Conservation (phyloP, 2,113 vertebrate species). For the Etia nguti region DNA sequence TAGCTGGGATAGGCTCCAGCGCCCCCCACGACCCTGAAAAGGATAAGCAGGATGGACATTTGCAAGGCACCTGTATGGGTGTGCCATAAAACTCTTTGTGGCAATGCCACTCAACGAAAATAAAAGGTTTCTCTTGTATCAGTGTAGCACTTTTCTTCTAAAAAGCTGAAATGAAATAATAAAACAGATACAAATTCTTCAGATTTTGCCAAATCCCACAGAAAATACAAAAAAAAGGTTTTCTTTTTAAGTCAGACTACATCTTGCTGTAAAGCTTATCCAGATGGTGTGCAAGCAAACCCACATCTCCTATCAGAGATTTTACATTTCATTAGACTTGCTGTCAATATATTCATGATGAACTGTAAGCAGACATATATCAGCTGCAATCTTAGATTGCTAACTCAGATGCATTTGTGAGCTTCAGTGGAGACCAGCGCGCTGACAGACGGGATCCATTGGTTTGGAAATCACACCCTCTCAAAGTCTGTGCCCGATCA, state of each 20-base stretch:
- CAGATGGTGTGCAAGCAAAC: not conserved
- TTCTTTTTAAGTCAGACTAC: not conserved
- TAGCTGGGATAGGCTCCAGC: no score
- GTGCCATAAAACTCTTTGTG: no score
- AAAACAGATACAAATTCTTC: not conserved
- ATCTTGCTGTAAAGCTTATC: not conserved
- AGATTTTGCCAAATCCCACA: not conserved
- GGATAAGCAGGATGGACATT: no score
- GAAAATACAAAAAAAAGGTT: not conserved
- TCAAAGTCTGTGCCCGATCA: not conserved
- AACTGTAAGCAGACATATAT: not conserved
- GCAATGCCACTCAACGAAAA: not conserved
- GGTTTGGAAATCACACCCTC: not conserved
- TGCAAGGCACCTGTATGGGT: not conserved
- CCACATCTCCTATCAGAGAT: not conserved
- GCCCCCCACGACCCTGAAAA: no score
- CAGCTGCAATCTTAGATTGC: not conserved
- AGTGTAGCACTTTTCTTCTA: not conserved
- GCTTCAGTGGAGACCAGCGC: not conserved
- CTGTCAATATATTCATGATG: not conserved
- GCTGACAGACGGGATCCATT: not conserved
- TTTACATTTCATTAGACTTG: not conserved
- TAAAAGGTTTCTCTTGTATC: not conserved
- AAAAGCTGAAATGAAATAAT: not conserved
- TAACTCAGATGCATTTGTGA: not conserved